These are phyloP conservation scores for Cliona cf. orientalis DNA, from an alignment of 37 sponge, comb jelly and placozoan genomes.

Conservation along the genomic window DNA sequence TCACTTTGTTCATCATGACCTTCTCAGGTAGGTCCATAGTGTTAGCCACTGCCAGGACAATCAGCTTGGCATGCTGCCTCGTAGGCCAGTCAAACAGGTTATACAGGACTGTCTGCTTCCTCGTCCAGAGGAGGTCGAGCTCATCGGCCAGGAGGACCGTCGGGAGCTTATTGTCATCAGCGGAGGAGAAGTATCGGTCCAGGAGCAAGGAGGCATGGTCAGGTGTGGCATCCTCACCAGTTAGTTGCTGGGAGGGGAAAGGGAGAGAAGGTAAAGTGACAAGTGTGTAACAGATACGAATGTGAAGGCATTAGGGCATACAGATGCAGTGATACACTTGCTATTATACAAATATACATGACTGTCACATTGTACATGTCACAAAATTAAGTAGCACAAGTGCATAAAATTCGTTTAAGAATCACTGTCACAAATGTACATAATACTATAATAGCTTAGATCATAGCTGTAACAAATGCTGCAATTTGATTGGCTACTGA, in stretches of 20 bases:
- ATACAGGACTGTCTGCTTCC: slow-evolving; percentile 95
- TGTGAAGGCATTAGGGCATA: too few species aligned
- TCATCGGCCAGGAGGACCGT: slow-evolving; percentile 93
- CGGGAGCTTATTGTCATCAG: slow-evolving; percentile 10
- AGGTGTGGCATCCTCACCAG: slow-evolving; percentile 70
- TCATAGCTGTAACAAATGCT: too few species aligned
- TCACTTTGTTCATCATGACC: slow-evolving; percentile 81
- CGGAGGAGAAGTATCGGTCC: slow-evolving; percentile 62
- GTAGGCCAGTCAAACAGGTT: slow-evolving; percentile 97
- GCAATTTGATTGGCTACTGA: too few species aligned
- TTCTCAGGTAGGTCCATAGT: slow-evolving; percentile 99
- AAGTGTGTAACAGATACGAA: too few species aligned
- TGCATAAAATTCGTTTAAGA: too few species aligned
- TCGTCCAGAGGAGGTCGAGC: slow-evolving; percentile 94
- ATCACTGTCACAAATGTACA: too few species aligned
- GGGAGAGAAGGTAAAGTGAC: too few species aligned
- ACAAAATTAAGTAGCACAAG: too few species aligned
- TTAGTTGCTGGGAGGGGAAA: slow-evolving; percentile 87
- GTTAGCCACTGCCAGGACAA: slow-evolving; percentile 96
- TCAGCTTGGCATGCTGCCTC: slow-evolving; percentile 63
- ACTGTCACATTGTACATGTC: too few species aligned
- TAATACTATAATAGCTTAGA: too few species aligned
- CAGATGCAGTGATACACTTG: too few species aligned
- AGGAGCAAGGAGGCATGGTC: slow-evolving; percentile 70
- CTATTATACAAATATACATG: too few species aligned